Percentiles rank a stretch among this genome's conserved stretches.
Conservation (phyloP, 2,888 invertebrate genomes). For the Drosophila meridiana region DNA sequence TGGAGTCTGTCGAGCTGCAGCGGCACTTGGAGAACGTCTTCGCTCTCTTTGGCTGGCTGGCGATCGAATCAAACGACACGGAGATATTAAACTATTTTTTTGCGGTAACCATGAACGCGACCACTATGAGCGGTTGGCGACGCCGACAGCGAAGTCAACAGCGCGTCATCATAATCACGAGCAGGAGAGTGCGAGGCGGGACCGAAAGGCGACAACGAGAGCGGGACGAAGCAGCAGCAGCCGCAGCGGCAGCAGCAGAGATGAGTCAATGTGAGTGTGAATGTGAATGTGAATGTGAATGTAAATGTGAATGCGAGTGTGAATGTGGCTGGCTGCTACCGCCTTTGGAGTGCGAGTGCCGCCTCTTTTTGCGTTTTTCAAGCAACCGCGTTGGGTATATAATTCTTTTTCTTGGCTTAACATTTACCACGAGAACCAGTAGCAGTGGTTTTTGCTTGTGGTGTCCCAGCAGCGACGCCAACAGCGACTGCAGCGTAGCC, state of each 20-base stretch:
- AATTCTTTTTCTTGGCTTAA: conserved; percentile 82
- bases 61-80: conserved; percentile 85
- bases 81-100: conserved; percentile 85
- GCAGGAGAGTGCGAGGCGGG: conserved; percentile 26
- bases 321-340: conserved; percentile 20
- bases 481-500: conserved; percentile 21
- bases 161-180: conserved; percentile 68
- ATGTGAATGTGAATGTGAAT: conserved; percentile 16
- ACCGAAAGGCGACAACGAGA: conserved; percentile 23
- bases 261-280: conserved; percentile 24
- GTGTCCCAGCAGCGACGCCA: conserved; percentile 67
- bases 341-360: conserved; percentile 57
- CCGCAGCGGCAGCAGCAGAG: conserved; percentile 25
- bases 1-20: conserved; percentile 9
- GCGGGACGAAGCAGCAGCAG: conserved; percentile 49
- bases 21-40: neutral
- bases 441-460: conserved; percentile 85
- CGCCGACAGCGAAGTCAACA: conserved; percentile 66
- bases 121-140: conserved; percentile 83
- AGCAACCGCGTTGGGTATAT: conserved; percentile 64
- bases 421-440: conserved; percentile 85
- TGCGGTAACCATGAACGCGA: conserved; percentile 85
- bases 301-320: conserved; percentile 21
- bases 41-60: conserved; percentile 57
- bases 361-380: conserved; percentile 61